Conservation (phyloP, 2,888 invertebrate species). For the Scrobipalpa atriplicella region DNA sequence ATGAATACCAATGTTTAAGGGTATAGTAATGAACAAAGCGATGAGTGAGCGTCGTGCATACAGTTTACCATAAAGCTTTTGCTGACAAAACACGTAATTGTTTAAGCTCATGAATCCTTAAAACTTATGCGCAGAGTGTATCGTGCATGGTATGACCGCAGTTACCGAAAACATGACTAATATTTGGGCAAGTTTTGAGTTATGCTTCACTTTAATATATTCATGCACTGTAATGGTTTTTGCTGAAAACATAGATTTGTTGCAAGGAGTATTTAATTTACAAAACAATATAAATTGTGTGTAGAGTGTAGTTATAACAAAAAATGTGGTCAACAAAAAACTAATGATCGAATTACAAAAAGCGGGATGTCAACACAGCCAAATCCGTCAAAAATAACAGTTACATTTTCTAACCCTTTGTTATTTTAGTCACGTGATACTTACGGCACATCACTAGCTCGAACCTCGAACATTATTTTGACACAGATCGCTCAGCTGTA, state of each 20-base stretch:
- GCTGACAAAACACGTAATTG: constrained; percentile 37
- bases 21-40: constrained; percentile 45
- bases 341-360: neutral
- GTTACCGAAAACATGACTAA: constrained; percentile 16
- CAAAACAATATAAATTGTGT: no score
- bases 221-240: neutral
- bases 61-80: constrained; percentile 34
- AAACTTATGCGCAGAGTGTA: constrained; percentile 39
- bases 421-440: constrained; percentile 29
- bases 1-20: constrained; percentile 45
- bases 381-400: constrained; percentile 1
- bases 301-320: no score
- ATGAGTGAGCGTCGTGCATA: constrained; percentile 33
- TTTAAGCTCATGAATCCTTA: constrained; percentile 39
- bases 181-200: constrained; percentile 11
- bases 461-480: constrained; percentile 34
- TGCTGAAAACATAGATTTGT: neutral
- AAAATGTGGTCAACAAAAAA: constrained; percentile 5
- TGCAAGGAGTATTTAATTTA: no score
- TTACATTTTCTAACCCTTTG: constrained; percentile 14
- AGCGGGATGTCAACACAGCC: neutral
- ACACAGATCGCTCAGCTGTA: constrained; percentile 57
- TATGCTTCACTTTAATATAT: neutral
- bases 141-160: constrained; percentile 37
- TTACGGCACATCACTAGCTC: constrained; percentile 22